phyloP scores from a whole-genome alignment of 1,140 invertebrate species.

The Listronotus bonariensis region DNA sequence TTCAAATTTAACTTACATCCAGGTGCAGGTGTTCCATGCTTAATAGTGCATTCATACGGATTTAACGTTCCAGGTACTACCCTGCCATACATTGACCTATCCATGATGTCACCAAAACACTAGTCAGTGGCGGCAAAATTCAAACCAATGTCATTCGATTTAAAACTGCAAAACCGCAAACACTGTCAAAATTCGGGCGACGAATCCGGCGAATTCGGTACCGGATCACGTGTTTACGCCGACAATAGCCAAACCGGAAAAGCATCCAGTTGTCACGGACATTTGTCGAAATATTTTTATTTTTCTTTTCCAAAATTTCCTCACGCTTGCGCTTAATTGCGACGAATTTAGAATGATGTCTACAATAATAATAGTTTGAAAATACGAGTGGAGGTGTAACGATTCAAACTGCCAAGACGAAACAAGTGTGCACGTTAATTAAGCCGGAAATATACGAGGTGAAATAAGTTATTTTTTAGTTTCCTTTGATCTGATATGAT shows the following conservation, averaged over 20 bases:
- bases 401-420: conserved; percentile 29
- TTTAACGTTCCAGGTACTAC: conserved; percentile 76
- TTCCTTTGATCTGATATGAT: too few relatives aligned
- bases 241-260: conserved; percentile 25
- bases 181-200: background rate
- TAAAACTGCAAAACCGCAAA: conserved; percentile 5
- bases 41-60: conserved; percentile 78
- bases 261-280: conserved; percentile 18
- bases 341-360: conserved; percentile 32
- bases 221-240: conserved; percentile 14
- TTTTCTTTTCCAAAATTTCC: conserved; percentile 24
- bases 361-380: conserved; percentile 30
- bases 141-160: conserved; percentile 18
- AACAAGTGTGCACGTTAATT: conserved; percentile 26
- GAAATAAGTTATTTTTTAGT: background rate
- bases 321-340: conserved; percentile 23
- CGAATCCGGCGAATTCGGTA: conserved; percentile 15
- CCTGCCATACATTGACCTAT: conserved; percentile 85
- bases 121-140: conserved; percentile 12
- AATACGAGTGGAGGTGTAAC: conserved; percentile 22
- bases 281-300: conserved; percentile 26
- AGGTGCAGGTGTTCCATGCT: conserved; percentile 74
- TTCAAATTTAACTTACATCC: conserved; percentile 72
- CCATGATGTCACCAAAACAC: conserved; percentile 61
- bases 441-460: conserved; percentile 13